These are phyloP conservation scores for Tokudaia tokunoshimensis DNA, from an alignment of 2,797 vertebrate species.

Conservation along the genomic window DNA sequence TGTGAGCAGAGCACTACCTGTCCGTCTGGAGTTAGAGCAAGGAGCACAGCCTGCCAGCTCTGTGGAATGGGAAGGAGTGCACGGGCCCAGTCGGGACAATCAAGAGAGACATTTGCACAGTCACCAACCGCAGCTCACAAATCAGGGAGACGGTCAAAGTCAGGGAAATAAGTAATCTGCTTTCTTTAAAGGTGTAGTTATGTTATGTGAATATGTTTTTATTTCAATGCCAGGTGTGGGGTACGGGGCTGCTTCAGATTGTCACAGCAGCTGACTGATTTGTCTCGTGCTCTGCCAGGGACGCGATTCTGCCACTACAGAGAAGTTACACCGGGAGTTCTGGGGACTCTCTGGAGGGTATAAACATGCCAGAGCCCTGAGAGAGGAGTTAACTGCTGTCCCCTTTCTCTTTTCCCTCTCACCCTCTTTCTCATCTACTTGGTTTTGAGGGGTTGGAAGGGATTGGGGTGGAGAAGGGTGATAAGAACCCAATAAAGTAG, in stretches of 20 bases:
- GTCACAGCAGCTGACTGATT: not conserved
- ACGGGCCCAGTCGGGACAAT: too few species aligned
- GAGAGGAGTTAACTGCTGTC: not conserved
- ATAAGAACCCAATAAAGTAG: not conserved
- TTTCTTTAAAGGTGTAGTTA: not conserved
- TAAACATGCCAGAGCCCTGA: not conserved
- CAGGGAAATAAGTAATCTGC: not conserved
- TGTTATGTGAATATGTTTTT: not conserved
- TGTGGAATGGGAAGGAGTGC: too few species aligned
- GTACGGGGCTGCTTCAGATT: not conserved
- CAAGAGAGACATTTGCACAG: not conserved
- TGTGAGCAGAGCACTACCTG: too few species aligned
- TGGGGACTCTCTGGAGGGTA: not conserved
- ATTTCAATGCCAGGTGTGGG: not conserved
- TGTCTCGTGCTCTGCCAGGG: not conserved
- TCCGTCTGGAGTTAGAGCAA: too few species aligned
- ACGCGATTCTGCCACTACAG: not conserved
- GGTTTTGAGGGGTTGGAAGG: not conserved
- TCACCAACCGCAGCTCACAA: not conserved
- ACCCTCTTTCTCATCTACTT: not conserved
- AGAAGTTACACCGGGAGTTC: not conserved
- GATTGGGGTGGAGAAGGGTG: not conserved
- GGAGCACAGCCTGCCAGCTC: too few species aligned
- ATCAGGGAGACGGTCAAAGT: not conserved
- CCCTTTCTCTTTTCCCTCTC: not conserved